Evolutionary conservation across 2,888 invertebrate genomes (phyloP).

Genomic region (Drosophila dives): DNA sequence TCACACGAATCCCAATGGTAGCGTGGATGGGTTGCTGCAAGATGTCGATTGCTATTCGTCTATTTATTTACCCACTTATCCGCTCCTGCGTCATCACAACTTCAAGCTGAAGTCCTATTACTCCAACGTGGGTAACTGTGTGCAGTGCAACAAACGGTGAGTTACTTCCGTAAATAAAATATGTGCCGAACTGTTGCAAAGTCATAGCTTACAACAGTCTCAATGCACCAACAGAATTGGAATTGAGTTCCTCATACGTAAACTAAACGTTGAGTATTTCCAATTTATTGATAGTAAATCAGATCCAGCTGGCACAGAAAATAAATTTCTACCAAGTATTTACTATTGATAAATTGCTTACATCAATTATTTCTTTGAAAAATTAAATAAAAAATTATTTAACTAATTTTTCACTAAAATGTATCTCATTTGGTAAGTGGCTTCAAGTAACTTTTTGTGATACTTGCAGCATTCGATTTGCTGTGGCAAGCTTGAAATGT

Average conservation of each 20-base stretch:
- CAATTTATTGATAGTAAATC: background rate
- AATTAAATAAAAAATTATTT: background rate
- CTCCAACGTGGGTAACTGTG: constrained; percentile 67
- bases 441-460: background rate
- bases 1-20: constrained; percentile 66
- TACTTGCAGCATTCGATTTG: constrained; percentile 61
- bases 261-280: background rate
- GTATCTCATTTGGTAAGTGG: background rate
- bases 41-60: constrained; percentile 35
- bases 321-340: background rate
- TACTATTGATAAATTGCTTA: background rate
- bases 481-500: constrained; percentile 55
- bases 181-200: background rate
- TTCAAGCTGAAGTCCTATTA: constrained; percentile 66
- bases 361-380: background rate
- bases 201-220: background rate
- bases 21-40: constrained; percentile 43
- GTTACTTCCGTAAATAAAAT: constrained; percentile 17
- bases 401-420: background rate
- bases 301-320: background rate
- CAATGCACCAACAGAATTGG: background rate
- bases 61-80: constrained; percentile 7
- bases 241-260: background rate
- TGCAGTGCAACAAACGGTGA: constrained; percentile 70
- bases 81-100: constrained; percentile 60